These are phyloP conservation scores for Tinamus guttatus DNA, from an alignment of 2,113 vertebrate species.

Conservation along the genomic window DNA sequence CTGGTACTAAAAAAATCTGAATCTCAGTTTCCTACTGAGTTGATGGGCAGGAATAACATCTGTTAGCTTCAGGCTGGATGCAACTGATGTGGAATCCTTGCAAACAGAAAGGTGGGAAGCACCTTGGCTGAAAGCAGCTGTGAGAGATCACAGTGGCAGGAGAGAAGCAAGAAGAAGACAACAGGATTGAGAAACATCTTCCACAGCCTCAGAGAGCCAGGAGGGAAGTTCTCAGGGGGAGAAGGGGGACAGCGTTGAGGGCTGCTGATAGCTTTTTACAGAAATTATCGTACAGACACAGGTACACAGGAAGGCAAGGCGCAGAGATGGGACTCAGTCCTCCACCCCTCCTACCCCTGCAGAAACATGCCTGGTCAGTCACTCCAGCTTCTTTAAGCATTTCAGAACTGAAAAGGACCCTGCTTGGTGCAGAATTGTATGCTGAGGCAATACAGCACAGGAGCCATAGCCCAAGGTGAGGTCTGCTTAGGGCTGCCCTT, in stretches of 20 bases:
- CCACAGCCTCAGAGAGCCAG: neutral
- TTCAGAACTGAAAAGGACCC: neutral
- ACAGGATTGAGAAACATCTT: neutral
- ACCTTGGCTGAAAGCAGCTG: constrained; percentile 63
- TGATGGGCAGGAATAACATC: constrained; percentile 60
- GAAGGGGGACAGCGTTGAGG: neutral
- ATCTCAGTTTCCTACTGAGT: constrained; percentile 36
- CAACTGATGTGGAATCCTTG: constrained; percentile 45
- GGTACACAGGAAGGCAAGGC: neutral
- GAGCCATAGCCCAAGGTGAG: neutral
- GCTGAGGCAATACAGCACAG: neutral
- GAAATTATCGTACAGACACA: neutral
- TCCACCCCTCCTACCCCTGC: neutral
- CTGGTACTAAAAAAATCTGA: neutral
- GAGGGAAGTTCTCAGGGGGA: neutral
- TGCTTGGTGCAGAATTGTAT: neutral
- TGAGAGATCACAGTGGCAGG: constrained; percentile 60
- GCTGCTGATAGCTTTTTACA: neutral
- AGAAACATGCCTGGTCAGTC: neutral
- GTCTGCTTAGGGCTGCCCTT: neutral
- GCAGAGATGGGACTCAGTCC: neutral
- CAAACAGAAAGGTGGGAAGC: constrained; percentile 60
- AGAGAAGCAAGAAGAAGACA: constrained; percentile 17
- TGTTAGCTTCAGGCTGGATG: constrained; percentile 45
- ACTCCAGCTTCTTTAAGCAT: neutral